Evolutionary conservation across 2,797 vertebrate species (phyloP).

Genomic region (Gastrophryne carolinensis): DNA sequence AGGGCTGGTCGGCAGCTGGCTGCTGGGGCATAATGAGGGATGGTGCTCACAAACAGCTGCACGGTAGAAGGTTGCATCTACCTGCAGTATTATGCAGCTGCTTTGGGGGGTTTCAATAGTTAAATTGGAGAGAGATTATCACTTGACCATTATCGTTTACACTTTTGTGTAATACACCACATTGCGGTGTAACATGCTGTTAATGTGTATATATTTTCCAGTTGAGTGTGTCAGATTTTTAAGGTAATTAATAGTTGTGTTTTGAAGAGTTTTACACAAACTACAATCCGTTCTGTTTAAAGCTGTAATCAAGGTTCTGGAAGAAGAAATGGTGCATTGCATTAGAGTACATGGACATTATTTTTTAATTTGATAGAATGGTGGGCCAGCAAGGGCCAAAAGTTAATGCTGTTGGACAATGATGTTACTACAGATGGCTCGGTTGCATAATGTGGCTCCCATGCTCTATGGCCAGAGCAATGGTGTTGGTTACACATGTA

Average conservation of each 20-base stretch:
- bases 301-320: too few species aligned
- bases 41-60: background rate
- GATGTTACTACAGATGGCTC: too few species aligned
- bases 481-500: too few species aligned
- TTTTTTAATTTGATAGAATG: too few species aligned
- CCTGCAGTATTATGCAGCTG: background rate
- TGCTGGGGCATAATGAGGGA: slow-evolving; percentile 22
- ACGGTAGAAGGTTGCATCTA: background rate
- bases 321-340: too few species aligned
- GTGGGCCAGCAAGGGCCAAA: too few species aligned
- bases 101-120: background rate
- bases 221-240: background rate
- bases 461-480: too few species aligned
- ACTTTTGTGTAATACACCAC: slow-evolving; percentile 3
- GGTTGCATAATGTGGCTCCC: too few species aligned
- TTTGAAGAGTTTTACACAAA: background rate
- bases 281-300: too few species aligned
- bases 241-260: background rate
- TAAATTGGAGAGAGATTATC: slow-evolving; percentile 7
- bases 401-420: too few species aligned
- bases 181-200: background rate
- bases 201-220: slow-evolving; percentile 6
- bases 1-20: background rate
- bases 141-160: background rate
- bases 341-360: too few species aligned